Evolutionary conservation across 2,888 invertebrate species (phyloP).

Genomic region (Drosophila macrospina): DNA sequence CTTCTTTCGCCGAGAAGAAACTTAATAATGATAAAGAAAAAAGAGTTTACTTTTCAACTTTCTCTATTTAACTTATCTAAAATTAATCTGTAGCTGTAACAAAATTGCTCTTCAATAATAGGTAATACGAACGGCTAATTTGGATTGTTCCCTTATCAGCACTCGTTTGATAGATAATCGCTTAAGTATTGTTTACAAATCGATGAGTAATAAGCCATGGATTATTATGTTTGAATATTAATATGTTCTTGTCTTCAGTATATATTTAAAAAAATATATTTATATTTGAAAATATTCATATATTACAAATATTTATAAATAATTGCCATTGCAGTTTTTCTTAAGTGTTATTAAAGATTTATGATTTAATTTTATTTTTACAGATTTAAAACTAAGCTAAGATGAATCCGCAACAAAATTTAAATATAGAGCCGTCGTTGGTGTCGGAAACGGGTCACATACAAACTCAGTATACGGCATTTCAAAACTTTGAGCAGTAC

Average conservation of each 20-base stretch:
- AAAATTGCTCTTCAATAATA: neutral
- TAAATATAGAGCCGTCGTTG: conserved; percentile 72
- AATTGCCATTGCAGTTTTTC: neutral
- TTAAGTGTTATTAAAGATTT: neutral
- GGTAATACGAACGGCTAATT: neutral
- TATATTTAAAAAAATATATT: too few relatives aligned
- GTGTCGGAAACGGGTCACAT: conserved; percentile 69
- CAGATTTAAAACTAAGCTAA: conserved; percentile 35
- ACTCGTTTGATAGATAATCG: neutral
- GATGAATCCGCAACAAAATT: conserved; percentile 72
- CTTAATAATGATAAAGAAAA: too few relatives aligned
- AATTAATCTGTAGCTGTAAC: neutral
- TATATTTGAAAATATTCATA: too few relatives aligned
- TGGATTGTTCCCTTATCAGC: neutral
- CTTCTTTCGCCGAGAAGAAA: too few relatives aligned
- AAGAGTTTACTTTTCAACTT: too few relatives aligned
- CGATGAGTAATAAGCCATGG: too few relatives aligned
- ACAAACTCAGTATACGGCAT: conserved; percentile 76
- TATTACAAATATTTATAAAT: too few relatives aligned
- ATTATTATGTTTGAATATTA: neutral
- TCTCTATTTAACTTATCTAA: too few relatives aligned
- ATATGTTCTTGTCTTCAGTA: neutral
- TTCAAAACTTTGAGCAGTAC: conserved; percentile 76
- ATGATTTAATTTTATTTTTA: conserved; percentile 10
- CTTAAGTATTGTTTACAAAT: neutral